Base-by-base conservation (phyloP, 30 jellyfish, hydroid and myxozoan genomes). In the Pelagia noctiluca region DNA sequence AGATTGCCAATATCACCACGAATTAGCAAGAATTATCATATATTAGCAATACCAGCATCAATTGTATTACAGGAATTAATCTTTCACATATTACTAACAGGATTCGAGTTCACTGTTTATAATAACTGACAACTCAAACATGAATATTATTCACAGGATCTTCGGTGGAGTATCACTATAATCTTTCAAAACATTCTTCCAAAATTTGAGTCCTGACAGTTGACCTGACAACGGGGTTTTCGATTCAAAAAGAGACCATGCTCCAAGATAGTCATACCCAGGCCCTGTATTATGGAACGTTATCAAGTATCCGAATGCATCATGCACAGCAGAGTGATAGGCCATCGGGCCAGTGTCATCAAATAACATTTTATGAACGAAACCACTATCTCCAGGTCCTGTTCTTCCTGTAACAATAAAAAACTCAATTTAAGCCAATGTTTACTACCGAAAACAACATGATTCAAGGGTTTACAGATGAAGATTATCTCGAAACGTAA, bases 311-410 rank as follows among this genome's bases (percentile, higher is more conserved):
- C 99, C 99, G 85, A 88, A 94, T 1, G 95, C 99, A 76, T 93
- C 99, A 37, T 93, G 99, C 38, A 88, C 99, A 2, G 99, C 99
- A 57, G 99, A 88, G 62, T 94, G 99, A 67, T 88, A 94, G 19
- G 99, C 99, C 89, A 88, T 69, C 1, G 96, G 96, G 12, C 99
- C 99, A 57, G 61, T 54, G 57, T 88, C 96, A 62, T 88, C 97
- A 49, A 94, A 94, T n/a, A 94, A 83, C n/a, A 94, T 33, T 12
- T 84, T 73, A 42, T 94, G 99, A 1, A 94, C 90, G 77, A 83
- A 38, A 19, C 99, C 97, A 64, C 96, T 88, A 66, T 94, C 99
- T 0, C 99, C 99, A 13, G 99, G 97, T 1, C 99, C 99, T 16
- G 93, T 89, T 46, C 99, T 53, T 24, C 99, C 99, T 94, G 63